These are phyloP conservation scores for Panagrolaimus sp. DNA, from an alignment of 1,140 invertebrate genomes.

Conservation along the genomic window DNA sequence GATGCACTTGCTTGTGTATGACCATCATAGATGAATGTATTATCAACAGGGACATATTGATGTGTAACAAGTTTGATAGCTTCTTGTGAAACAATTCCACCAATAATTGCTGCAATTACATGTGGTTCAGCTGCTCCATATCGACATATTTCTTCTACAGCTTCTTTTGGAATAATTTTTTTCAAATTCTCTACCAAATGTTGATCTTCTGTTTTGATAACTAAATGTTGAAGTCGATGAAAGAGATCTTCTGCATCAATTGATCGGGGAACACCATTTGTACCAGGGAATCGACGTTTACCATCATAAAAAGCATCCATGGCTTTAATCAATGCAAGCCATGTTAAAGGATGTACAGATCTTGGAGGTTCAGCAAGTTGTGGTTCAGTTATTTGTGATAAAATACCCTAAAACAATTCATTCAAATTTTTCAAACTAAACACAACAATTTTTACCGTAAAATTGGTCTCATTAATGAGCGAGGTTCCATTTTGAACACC, in stretches of 20 bases:
- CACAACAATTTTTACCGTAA: too few species aligned
- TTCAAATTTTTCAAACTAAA: not conserved
- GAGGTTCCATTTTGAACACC: conserved; percentile 31
- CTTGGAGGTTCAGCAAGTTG: conserved; percentile 8
- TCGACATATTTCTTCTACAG: conserved; percentile 60
- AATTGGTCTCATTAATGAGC: conserved; percentile 23
- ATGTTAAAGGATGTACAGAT: conserved; percentile 63
- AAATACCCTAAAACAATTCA: conserved; percentile 13
- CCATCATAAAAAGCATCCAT: conserved; percentile 82
- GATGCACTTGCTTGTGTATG: conserved; percentile 72
- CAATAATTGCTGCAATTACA: conserved; percentile 86
- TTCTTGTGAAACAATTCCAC: conserved; percentile 87
- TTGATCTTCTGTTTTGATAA: not conserved
- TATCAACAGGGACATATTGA: conserved; percentile 91
- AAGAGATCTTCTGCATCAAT: conserved; percentile 27
- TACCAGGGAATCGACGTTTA: conserved; percentile 80
- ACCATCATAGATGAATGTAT: conserved; percentile 84
- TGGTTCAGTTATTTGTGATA: conserved; percentile 18
- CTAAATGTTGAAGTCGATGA: conserved; percentile 18
- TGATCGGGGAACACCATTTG: conserved; percentile 32
- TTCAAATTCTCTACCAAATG: conserved; percentile 23
- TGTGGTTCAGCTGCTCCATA: conserved; percentile 91
- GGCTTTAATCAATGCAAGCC: conserved; percentile 81
- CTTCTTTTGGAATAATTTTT: conserved; percentile 29
- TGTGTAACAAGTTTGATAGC: conserved; percentile 91